Conservation (phyloP, 2,888 invertebrate genomes). For the Spicauda simplicius region DNA sequence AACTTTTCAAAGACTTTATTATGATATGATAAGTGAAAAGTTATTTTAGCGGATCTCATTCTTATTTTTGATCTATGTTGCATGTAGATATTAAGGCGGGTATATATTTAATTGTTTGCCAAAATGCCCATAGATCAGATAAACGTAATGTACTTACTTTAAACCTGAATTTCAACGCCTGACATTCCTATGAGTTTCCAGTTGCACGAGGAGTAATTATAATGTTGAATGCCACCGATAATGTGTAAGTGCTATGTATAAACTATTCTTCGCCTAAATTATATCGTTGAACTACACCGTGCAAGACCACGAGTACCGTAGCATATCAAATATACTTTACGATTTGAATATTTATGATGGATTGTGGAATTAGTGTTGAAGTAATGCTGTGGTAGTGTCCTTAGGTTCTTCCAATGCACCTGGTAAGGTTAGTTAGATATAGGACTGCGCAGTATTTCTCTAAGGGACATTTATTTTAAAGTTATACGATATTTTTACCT, state of each 20-base stretch:
- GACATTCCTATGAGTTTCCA: constrained; percentile 38
- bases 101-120: constrained; percentile 30
- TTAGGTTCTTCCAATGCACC: constrained; percentile 70
- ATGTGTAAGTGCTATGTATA: constrained; percentile 49
- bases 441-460: constrained; percentile 55
- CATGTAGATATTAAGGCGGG: constrained; percentile 52
- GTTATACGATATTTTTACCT: constrained; percentile 45
- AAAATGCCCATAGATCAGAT: constrained; percentile 19
- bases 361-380: constrained; percentile 50
- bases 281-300: constrained; percentile 35
- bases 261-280: constrained; percentile 44
- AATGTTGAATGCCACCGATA: constrained; percentile 61
- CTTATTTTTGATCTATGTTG: constrained; percentile 58
- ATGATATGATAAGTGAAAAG: constrained; percentile 41
- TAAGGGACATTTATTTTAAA: constrained; percentile 53
- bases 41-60: constrained; percentile 65
- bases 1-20: constrained; percentile 38
- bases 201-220: constrained; percentile 24
- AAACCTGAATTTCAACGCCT: constrained; percentile 33
- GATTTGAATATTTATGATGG: constrained; percentile 55
- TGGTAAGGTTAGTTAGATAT: constrained; percentile 56
- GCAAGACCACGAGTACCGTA: constrained; percentile 64
- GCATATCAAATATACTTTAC: constrained; percentile 54
- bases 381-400: constrained; percentile 63
- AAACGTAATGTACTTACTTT: constrained; percentile 25